A percentile compares a stretch with the other conserved stretches of the same genome.
These are phyloP conservation scores for Temnopleurus reevesii DNA, from an alignment of 53 echinoderm and acorn worm genomes.

Conservation along the genomic window DNA sequence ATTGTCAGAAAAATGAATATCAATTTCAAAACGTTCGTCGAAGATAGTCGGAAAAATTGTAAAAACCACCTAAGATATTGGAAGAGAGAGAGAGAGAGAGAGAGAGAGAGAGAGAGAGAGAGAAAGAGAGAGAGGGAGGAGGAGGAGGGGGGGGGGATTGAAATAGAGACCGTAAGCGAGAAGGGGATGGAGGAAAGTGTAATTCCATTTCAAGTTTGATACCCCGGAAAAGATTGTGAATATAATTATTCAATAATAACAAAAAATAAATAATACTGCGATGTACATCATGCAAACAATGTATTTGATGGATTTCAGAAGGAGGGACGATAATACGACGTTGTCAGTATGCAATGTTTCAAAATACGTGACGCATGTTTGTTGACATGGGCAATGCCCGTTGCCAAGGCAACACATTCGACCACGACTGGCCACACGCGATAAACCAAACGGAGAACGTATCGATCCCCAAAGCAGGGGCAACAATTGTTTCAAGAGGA, in stretches of 20 bases:
- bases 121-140: not conserved
- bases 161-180: not conserved
- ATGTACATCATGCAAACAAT: too few species aligned
- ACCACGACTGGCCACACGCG: not conserved
- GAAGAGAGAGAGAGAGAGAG: not conserved
- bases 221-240: too few species aligned
- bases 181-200: not conserved
- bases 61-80: not conserved
- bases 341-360: too few species aligned
- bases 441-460: not conserved
- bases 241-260: too few species aligned
- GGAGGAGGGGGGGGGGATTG: not conserved
- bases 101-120: constrained; percentile 10
- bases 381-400: not conserved
- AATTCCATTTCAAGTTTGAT: too few species aligned
- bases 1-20: too few species aligned
- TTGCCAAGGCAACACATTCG: constrained; percentile 8
- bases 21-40: too few species aligned
- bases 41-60: not conserved
- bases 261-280: too few species aligned
- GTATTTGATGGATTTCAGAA: too few species aligned
- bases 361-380: too few species aligned
- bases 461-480: not conserved
- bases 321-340: too few species aligned
- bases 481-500: not conserved